Evolutionary conservation across 2,797 vertebrate genomes (phyloP), one percentile per base, ranked within the genome.

Genomic region (Peromyscus eremicus): DNA sequence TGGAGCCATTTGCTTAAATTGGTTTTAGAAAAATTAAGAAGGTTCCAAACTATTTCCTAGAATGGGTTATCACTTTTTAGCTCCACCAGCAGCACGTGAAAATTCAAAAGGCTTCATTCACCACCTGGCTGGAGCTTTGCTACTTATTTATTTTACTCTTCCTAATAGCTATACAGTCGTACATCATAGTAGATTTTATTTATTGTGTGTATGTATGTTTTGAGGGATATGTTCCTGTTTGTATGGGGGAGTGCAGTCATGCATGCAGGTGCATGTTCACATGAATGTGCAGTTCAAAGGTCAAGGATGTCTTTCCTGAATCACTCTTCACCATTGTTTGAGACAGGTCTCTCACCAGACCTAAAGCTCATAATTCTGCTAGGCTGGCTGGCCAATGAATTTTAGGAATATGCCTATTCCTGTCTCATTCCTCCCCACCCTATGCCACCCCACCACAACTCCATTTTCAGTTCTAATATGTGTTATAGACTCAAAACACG

Each of bases 1-100:
- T 96, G 97, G 97, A 95, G 94, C 88, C 66, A 96, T 95, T 93
- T 87, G 49, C 94, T 97, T 86, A 91, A 92, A 46, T 13, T 95
- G n/a, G 62, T 89, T 73, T 1, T 55, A 90, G 57, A 43, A 95
- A 90, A 80, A 55, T 2, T 49, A 8, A 40, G 17, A 62, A 32
- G 3, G 0, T 46, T 5, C 6, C 49, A 89, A 76, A 71, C 5
- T 79, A 0, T 46, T 96, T 94, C 95, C 49, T 37, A 88, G 49
- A 92, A 49, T 32, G 88, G 27, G 40, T 6, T n/a, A 34, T 17
- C 9, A 32, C 68, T 75, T 90, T 71, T 1, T 16, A 55, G 32
- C 52, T n/a, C 40, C 6, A 64, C 14, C 7, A 37, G 43, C n/a
- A 93, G 66, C 2, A 21, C 64, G 23, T 23, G 16, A 83, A 79